Conservation (phyloP, 2,113 vertebrate species). For the Abramis brama region DNA sequence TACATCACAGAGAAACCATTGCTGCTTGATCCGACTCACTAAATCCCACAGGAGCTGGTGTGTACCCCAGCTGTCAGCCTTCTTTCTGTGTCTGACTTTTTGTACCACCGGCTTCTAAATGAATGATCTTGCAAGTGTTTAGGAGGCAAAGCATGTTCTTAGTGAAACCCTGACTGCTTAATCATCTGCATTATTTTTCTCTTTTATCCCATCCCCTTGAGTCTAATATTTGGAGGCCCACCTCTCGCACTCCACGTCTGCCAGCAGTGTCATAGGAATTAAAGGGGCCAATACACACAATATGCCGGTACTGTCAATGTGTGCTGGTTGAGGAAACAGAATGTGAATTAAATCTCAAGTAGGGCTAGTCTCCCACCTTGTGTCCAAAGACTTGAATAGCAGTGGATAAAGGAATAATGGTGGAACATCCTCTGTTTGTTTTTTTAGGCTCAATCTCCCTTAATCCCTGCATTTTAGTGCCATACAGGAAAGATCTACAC, state of each 20-base stretch:
- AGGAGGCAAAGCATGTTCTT: conserved; percentile 18
- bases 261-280: conserved; percentile 1
- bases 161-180: conserved; percentile 17
- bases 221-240: neutral
- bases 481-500: conserved; percentile 3
- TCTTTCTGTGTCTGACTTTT: conserved; percentile 34
- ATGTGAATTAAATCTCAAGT: neutral
- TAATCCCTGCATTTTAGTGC: conserved; percentile 22
- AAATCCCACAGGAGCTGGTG: conserved; percentile 41
- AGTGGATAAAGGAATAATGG: neutral
- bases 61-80: conserved; percentile 9
- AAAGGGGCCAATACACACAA: neutral
- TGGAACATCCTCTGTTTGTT: neutral
- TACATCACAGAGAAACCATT: conserved; percentile 32
- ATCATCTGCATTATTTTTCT: conserved; percentile 4
- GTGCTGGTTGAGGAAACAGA: neutral
- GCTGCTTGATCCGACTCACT: conserved; percentile 43
- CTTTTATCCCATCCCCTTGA: neutral
- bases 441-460: neutral
- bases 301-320: neutral
- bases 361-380: conserved; percentile 23
- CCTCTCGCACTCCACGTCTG: neutral
- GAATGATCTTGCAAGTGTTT: conserved; percentile 16
- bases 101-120: conserved; percentile 33
- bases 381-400: conserved; percentile 41